Percentiles rank a stretch among this genome's conserved stretches.
phyloP scores from a whole-genome alignment of 2,797 vertebrate species.

The Uromys caudimaculatus region DNA sequence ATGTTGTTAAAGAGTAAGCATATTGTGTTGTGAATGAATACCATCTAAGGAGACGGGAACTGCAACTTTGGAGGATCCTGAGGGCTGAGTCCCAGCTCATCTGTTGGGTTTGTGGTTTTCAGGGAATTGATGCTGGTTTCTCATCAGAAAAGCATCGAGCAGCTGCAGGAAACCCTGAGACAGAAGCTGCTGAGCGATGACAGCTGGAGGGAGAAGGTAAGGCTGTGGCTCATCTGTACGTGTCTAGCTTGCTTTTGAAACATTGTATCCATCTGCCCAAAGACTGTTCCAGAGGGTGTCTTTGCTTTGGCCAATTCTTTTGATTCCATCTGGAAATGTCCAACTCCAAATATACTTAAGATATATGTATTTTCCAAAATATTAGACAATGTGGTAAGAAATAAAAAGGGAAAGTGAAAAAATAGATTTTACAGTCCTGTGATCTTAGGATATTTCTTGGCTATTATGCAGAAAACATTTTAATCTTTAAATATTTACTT shows the following conservation, averaged over 20 bases:
- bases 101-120: slow-evolving; percentile 79
- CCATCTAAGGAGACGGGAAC: not conserved
- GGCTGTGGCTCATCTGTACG: not conserved
- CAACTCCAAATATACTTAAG: not conserved
- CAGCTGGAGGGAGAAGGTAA: slow-evolving; percentile 89
- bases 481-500: slow-evolving; percentile 48
- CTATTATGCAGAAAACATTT: slow-evolving; percentile 49
- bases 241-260: not conserved
- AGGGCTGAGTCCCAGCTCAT: slow-evolving; percentile 38
- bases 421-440: slow-evolving; percentile 22
- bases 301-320: not conserved
- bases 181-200: slow-evolving; percentile 86
- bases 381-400: slow-evolving; percentile 39
- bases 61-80: not conserved
- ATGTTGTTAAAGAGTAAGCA: not conserved
- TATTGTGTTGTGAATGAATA: not conserved
- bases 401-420: not conserved
- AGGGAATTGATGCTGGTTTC: slow-evolving; percentile 89
- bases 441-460: slow-evolving; percentile 11
- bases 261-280: not conserved
- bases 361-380: slow-evolving; percentile 19
- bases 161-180: slow-evolving; percentile 89
- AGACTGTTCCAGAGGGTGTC: not conserved
- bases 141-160: slow-evolving; percentile 88
- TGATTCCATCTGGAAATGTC: slow-evolving; percentile 46